These are phyloP conservation scores for Carassius gibelio DNA, from an alignment of 2,113 vertebrate genomes.

Conservation along the genomic window DNA sequence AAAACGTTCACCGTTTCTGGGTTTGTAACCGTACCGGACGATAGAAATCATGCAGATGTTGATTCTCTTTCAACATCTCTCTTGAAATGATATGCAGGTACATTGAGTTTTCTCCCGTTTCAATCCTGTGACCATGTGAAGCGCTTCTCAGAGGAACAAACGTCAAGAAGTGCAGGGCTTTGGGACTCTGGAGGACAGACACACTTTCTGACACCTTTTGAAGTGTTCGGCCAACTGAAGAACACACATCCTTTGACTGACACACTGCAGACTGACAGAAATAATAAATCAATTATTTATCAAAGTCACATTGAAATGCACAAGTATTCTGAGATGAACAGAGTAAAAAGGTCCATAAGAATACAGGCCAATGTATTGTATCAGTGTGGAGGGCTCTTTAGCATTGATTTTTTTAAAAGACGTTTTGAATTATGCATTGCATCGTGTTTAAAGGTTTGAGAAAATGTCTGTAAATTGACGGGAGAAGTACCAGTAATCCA, in stretches of 20 bases:
- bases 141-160: neutral
- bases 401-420: neutral
- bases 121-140: neutral
- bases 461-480: neutral
- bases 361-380: neutral
- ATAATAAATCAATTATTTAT: slow-evolving; percentile 1
- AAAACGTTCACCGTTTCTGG: neutral
- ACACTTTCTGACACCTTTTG: neutral
- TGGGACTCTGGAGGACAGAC: neutral
- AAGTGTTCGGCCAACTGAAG: slow-evolving; percentile 2
- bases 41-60: neutral
- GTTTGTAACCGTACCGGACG: neutral
- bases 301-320: neutral
- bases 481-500: neutral
- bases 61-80: neutral
- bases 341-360: no score
- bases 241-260: neutral
- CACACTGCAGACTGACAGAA: neutral
- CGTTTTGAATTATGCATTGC: neutral
- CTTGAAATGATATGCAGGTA: neutral
- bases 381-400: neutral
- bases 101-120: neutral
- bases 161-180: neutral
- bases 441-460: neutral
- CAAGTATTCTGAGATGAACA: neutral